Base-by-base conservation (phyloP, 2,113 vertebrate species). In the Albula glossodonta region DNA sequence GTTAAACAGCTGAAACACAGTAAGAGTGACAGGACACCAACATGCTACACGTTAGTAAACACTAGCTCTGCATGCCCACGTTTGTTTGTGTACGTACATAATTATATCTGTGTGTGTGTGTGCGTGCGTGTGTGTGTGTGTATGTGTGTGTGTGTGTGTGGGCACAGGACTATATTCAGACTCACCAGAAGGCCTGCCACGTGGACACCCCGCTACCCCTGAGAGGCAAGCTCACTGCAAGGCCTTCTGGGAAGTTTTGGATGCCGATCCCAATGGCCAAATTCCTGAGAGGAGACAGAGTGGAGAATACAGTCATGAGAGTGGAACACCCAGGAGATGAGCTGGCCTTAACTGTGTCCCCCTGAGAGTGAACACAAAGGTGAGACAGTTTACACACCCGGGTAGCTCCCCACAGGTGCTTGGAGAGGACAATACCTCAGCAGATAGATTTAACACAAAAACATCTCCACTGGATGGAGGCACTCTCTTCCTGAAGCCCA, bases 181-280 rank as follows among this genome's bases (percentile, higher is more conserved):
- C 97, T 94, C 91, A 99, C 98, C 98, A 99, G 94, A 99, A 99
- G 0, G 97, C 95, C 80, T 83, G 96, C 98, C 97, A 99, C 0
- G 96, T 93, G 3, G 98, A 99, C 78, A 98, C 91, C 3, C 98
- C 98, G 0, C 97, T 95, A 0, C 97, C 98, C 0, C 95, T 94
- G 74, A 99, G 93, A 0, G 98, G 98, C 41, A 99, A 94, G 88
- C 98, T 99, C 90, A 99, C 98, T 0, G 98, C 98, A 78, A 99
- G 94, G 80, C 98, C 98, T 94, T 99, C 98, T 0, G 98, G 98
- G 92, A 99, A 99, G 87, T 99, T 99, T 94, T 99, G 98, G 89
- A 99, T 99, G 81, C 98, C 98, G 5, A 99, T 99, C 81, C 98
- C 98, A 13, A 99, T 93, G 7, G 98, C 98, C 84, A 99, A 88